Conservation (phyloP, 2,797 vertebrate species). For the Calcarius lapponicus region DNA sequence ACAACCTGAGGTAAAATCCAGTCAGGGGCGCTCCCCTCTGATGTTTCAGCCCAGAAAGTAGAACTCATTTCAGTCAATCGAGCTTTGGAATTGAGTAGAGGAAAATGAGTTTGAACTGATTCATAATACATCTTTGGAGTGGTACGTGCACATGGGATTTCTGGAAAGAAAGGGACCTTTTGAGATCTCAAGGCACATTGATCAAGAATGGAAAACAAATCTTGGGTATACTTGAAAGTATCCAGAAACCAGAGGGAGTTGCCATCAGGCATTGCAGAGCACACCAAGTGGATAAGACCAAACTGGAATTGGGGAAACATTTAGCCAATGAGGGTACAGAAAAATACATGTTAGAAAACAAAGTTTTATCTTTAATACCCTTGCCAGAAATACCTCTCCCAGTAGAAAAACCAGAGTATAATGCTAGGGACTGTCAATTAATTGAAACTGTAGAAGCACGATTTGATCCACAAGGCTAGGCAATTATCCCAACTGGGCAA, state of each 20-base stretch:
- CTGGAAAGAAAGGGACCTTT: neutral
- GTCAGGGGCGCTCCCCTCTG: rapidly evolving
- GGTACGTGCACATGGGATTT: too few species aligned
- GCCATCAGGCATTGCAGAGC: neutral
- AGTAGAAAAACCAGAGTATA: neutral
- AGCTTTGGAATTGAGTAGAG: neutral
- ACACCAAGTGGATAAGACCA: neutral
- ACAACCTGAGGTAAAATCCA: rapidly evolving
- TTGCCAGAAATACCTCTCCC: neutral
- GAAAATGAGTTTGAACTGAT: neutral
- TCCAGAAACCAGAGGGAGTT: neutral
- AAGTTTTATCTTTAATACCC: neutral
- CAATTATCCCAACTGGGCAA: neutral
- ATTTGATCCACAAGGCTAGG: neutral
- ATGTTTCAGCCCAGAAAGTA: neutral
- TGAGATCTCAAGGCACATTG: neutral
- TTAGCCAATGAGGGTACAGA: neutral
- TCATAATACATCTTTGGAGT: neutral
- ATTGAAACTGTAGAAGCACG: neutral
- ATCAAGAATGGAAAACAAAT: neutral
- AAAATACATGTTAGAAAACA: neutral
- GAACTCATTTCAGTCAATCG: neutral
- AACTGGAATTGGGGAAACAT: neutral
- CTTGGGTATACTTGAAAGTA: neutral
- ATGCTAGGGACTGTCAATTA: neutral